Evolutionary conservation across 2,797 vertebrate species (phyloP), one percentile per base, ranked within the genome.

Genomic region (Poeciliopsis presidionis): DNA sequence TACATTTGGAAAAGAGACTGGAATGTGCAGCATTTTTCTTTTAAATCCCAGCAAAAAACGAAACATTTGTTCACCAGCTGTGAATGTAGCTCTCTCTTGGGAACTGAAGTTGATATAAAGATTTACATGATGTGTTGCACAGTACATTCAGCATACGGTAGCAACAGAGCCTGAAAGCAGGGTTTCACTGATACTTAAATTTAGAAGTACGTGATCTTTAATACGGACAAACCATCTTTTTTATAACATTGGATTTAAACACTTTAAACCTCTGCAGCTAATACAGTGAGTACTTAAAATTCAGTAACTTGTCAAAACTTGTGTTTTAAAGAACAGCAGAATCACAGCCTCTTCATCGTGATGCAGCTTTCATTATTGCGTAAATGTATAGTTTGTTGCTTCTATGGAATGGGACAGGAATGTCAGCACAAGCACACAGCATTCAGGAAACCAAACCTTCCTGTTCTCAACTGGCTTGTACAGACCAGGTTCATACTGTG

Each of bases 381-480:
- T 88, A 81, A 87, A 85, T 92, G 7, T 16, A 91, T 91, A 87
- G 89, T 88, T 88, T 87, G 88, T 91, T 88, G 84, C 85, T 88
- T 90, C 90, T 88, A 90, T 83, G 88, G 89, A 85, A 86, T 83
- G 51, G 55, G 76, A 73, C 72, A 90, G 77, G 86, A 93, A 89
- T 90, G 88, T 61, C 59, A 82, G 81, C 7, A 88, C 78, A 79
- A 84, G 86, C 86, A 82, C 80, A 80, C 79, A 87, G 83, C 85
- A 39, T 84, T 88, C 84, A 87, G 84, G 89, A 92, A 92, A 87
- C 80, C 84, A 86, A 86, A 85, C 82, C 84, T 84, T 84, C 86
- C 83, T 82, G 71, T 81, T 45, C 75, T 84, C 71, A 84, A 75
- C 14, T 36, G 76, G 86, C 84, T 76, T 63, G 25, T 45, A 77